These are phyloP conservation scores for Varecia variegata DNA, from an alignment of 2,797 vertebrate genomes.

Conservation along the genomic window DNA sequence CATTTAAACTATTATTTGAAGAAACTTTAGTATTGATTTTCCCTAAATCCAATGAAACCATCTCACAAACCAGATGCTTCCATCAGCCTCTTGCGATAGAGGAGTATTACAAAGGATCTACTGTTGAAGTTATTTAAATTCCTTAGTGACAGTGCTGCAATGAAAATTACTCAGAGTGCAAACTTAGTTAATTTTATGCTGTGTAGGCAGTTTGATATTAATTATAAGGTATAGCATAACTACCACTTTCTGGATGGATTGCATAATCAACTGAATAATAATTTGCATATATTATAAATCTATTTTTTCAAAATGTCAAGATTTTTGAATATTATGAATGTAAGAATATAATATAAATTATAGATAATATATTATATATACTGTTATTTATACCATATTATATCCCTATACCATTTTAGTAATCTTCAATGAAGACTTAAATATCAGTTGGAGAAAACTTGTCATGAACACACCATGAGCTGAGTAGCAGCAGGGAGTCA, in stretches of 20 bases:
- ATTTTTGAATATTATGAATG: neutral
- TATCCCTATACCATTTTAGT: neutral
- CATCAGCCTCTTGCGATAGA: neutral
- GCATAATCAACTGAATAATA: conserved; percentile 62
- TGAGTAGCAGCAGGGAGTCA: neutral
- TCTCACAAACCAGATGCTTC: neutral
- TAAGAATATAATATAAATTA: neutral
- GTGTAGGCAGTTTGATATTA: conserved; percentile 68
- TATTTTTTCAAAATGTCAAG: conserved; percentile 26
- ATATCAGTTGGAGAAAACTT: neutral
- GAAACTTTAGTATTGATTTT: conserved; percentile 33
- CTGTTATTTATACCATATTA: no score
- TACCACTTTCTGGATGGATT: conserved; percentile 45
- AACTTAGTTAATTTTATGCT: conserved; percentile 64
- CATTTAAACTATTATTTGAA: neutral
- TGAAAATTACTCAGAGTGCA: conserved; percentile 54
- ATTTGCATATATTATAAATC: conserved; percentile 29
- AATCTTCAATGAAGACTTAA: neutral
- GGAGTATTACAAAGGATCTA: neutral
- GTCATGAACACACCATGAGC: neutral
- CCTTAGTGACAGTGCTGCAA: neutral
- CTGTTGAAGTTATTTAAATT: conserved; percentile 43
- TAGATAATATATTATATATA: neutral
- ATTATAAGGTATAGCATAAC: conserved; percentile 63
- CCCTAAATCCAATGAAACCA: neutral